Base-by-base conservation (phyloP, 1,140 invertebrate species). In the Bombus fervidus region DNA sequence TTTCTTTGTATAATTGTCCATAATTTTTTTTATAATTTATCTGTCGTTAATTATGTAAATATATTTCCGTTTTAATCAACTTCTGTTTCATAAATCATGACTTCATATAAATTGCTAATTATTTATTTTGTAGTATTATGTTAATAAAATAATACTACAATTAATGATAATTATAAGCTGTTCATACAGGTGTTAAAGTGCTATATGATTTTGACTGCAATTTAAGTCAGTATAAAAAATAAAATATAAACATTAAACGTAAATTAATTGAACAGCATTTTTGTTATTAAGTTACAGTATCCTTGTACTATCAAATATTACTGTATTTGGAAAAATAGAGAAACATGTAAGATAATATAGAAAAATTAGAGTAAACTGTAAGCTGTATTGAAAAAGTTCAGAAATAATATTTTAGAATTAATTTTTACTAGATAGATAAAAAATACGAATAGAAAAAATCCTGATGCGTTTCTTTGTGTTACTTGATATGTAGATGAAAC, bases 1-100 rank as follows among this genome's bases (percentile, higher is more conserved):
- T 86, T 78, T 84, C 62, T 72, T 82, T 87, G 78, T 87, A 87
- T 77, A 81, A 87, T 81, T 87, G 73, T 86, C 13, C 66, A 87
- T 77, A 84, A 81, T 39, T 72, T 71, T 80, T 62, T 80, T 66
- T 68, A 76, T 87, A 86, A 85, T 81, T 87, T 87, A 87, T 87
- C 71, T 77, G 25, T 66, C 69, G 64, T 18, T 13, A 87, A 43
- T 81, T 81, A 64, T 87, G 86, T 87, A 86, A 86, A 87, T 87
- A 86, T 78, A 87, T 66, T 62, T 83, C 62, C 37, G 31, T 83
- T 77, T 83, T 68, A 76, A 37, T 74, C 43, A 34, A 85, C 31
- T 81, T 28, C 68, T 39, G 43, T 73, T 69, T 85, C 31, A 39
- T 73, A 53, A 39, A 73, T 62, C 69, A 69, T 74, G 34, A 68